phyloP scores from a whole-genome alignment of 2,888 invertebrate species.

The Gymnosoma rotundatum region DNA sequence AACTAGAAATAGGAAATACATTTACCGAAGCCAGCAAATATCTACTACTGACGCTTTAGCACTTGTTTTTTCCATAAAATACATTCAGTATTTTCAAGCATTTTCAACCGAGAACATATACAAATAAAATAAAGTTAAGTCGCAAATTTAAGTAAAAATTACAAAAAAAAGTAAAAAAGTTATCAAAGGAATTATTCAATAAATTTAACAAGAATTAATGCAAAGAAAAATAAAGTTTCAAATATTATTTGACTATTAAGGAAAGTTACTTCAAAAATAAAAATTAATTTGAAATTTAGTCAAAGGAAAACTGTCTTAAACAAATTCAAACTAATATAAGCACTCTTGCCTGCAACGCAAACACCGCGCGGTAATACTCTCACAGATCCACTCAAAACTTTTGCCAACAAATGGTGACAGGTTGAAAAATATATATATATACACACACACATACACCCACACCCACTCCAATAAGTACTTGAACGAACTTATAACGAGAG shows the following conservation, averaged over 20 bases:
- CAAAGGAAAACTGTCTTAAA: background rate
- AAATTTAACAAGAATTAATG: too few relatives aligned
- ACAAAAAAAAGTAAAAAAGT: background rate
- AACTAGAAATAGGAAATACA: conserved; percentile 23
- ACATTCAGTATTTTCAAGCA: conserved; percentile 72
- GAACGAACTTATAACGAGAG: conserved; percentile 28
- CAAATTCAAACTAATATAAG: background rate
- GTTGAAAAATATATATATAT: too few relatives aligned
- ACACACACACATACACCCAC: background rate
- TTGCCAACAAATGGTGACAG: too few relatives aligned
- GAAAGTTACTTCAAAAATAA: background rate
- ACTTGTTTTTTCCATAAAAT: conserved; percentile 69
- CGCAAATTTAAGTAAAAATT: conserved; percentile 2
- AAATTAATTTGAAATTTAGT: background rate
- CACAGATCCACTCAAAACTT: conserved; percentile 7
- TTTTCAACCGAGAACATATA: conserved; percentile 65
- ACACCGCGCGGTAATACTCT: background rate
- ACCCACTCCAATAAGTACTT: background rate
- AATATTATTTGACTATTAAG: too few relatives aligned
- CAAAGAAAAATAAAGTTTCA: too few relatives aligned
- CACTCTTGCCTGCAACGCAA: conserved; percentile 10
- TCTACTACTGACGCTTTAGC: conserved; percentile 69
- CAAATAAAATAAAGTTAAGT: conserved; percentile 32
- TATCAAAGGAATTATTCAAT: too few relatives aligned
- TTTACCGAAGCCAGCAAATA: conserved; percentile 50